Evolutionary conservation across 1,140 invertebrate species (phyloP).

Genomic region (Semibalanus balanoides): DNA sequence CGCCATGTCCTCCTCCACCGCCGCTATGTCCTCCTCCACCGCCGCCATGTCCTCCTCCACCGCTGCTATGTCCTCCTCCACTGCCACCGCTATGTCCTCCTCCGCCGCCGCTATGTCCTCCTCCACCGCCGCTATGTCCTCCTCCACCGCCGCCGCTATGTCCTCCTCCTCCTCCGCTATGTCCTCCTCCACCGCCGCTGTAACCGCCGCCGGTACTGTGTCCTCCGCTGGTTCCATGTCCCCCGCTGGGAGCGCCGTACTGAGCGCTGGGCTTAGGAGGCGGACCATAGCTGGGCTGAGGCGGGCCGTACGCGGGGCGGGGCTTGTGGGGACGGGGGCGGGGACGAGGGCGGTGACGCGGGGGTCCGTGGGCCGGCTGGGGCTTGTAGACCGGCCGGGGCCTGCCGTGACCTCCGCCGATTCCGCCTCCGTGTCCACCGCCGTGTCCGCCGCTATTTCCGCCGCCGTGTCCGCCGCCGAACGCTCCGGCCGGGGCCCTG

Average conservation of each 20-base stretch:
- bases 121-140: not conserved
- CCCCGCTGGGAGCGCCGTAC: not conserved
- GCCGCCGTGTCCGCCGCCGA: not conserved
- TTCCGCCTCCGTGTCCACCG: not conserved
- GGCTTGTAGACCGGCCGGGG: constrained; percentile 5
- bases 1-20: not conserved
- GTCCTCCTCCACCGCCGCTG: not conserved
- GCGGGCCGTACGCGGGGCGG: not conserved
- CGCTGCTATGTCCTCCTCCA: not conserved
- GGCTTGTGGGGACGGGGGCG: not conserved
- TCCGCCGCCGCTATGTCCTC: not conserved
- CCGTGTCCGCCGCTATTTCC: not conserved
- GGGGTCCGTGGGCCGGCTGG: constrained; percentile 11
- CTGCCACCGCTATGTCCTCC: not conserved
- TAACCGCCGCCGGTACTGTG: not conserved
- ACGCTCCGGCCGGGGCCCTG: constrained; percentile 6
- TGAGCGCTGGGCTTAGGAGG: not conserved
- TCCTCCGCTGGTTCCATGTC: not conserved
- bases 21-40: not conserved
- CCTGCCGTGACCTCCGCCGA: not conserved
- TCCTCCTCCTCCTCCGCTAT: not conserved
- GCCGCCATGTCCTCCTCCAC: not conserved
- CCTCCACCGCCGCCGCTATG: not conserved
- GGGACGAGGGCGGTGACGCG: not conserved
- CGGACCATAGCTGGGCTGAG: constrained; percentile 10